Conservation (phyloP, 1,140 invertebrate species). For the Bombyx mori region ASM3026992v2 NC_085121.1:9715501-9716000, state of each 20-base stretch:
- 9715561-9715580: slow-evolving; percentile 60
- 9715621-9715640: slow-evolving; percentile 47
- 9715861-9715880: slow-evolving; percentile 62
- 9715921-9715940: slow-evolving; percentile 52
- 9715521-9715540: not conserved
- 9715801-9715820: slow-evolving; percentile 57
- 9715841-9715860: slow-evolving; percentile 55
- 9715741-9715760: slow-evolving; percentile 14
- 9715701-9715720: slow-evolving; percentile 60
- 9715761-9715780: slow-evolving; percentile 16
- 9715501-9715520: slow-evolving; percentile 33
- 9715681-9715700: slow-evolving; percentile 44
- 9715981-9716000: slow-evolving; percentile 28
- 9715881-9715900: slow-evolving; percentile 56
- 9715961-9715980: not conserved
- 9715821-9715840: slow-evolving; percentile 55
- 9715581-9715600: slow-evolving; percentile 57
- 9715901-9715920: slow-evolving; percentile 55
- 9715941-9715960: slow-evolving; percentile 32
- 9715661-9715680: slow-evolving; percentile 56
- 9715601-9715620: slow-evolving; percentile 58
- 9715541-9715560: not conserved
- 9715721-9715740: slow-evolving; percentile 34
- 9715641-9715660: slow-evolving; percentile 49
- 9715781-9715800: slow-evolving; percentile 43